Base-by-base conservation (phyloP, 2,888 invertebrate species). In the Glaucopsyche alexis region DNA sequence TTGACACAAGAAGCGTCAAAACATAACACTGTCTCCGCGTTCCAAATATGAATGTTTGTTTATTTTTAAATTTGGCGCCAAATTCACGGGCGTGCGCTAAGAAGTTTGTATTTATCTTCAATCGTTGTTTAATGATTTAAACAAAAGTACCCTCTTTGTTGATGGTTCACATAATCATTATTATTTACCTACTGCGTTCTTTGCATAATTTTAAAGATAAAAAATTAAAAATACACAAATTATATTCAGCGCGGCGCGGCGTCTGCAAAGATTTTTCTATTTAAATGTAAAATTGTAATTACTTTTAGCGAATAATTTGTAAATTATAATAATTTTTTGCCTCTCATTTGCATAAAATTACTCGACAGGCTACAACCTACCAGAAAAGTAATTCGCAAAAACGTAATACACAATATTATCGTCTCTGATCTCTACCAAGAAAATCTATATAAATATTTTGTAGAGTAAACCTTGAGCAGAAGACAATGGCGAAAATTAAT, bases 51-150 rank as follows among this genome's bases (percentile, higher is more conserved):
- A 89, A 81, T 87, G 86, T 90, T 89, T 90, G 86, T 91, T 92
- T 91, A 91, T 92, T 91, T 93, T 93, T 92, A 91, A 88, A 85
- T 90, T 91, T 91, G 91, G 90, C 90, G 91, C 89, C 87, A 88
- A 85, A 83, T 88, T 85, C 84, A 80, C 81, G 79, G 85, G 87
- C 84, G 86, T 79, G 84, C 75, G 81, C 82, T 83, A 82, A 85
- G 84, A 83, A 83, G 81, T 79, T 78, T 80, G 83, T 81, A 65
- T 65, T 19, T 49, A 72, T 16, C 11, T 72, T 64, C 14, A 29
- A 64, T 72, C 11, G 4, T 47, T 9, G 55, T 16, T 60, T 13
- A 60, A 14, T 60, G 60, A 60, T 60, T 60, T 60, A 2, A 38
- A 38, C 55, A 55, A 19, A 55, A 55, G 16, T 8, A 7, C 16